These are phyloP conservation scores for Passer montanus DNA, from an alignment of 2,113 vertebrate species.

Conservation along the genomic window DNA sequence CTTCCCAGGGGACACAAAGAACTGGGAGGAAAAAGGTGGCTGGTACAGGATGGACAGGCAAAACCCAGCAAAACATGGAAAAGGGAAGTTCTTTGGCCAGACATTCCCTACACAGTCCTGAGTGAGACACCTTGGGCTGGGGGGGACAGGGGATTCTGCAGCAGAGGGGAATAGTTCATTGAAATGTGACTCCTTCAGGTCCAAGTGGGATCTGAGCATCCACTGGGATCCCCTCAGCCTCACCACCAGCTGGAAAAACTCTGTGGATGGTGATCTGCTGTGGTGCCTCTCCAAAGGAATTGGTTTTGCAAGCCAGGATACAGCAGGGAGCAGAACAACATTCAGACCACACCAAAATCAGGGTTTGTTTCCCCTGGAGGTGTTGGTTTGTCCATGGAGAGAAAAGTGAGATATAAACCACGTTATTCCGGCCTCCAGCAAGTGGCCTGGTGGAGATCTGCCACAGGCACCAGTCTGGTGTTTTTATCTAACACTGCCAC, in stretches of 20 bases:
- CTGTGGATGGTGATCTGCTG: background rate
- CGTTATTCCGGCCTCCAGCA: background rate
- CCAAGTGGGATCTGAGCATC: background rate
- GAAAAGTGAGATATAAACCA: background rate
- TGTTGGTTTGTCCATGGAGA: background rate
- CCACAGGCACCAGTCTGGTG: background rate
- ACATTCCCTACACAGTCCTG: background rate
- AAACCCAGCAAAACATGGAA: background rate
- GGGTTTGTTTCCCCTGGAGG: background rate
- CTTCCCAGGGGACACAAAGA: background rate
- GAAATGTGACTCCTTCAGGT: background rate
- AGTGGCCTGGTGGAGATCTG: background rate
- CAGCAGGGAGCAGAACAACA: rapidly evolving
- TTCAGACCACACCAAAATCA: background rate
- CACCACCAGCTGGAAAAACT: background rate
- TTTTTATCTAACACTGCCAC: background rate
- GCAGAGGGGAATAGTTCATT: too few relatives aligned
- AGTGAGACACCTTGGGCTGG: background rate
- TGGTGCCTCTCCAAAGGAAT: background rate
- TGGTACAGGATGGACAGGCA: background rate
- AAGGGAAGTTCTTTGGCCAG: background rate
- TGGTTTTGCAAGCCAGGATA: background rate
- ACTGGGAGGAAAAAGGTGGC: rapidly evolving
- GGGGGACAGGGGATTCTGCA: background rate
- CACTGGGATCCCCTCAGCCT: background rate